A percentile compares a stretch with the other conserved stretches of the same genome.
Conservation (phyloP, 1,140 invertebrate species). For the Condylostylus longicornis region DNA sequence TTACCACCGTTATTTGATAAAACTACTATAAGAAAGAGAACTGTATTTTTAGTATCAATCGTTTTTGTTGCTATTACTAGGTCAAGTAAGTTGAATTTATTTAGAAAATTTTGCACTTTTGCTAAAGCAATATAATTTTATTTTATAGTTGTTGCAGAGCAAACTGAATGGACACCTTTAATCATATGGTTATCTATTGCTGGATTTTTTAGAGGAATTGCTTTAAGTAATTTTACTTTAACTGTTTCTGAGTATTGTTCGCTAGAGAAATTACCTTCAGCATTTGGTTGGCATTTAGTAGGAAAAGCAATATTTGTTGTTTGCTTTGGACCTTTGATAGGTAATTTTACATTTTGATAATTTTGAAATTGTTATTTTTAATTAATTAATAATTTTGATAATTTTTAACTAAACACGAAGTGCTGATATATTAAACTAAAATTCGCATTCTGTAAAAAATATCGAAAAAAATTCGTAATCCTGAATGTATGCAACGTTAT, state of each 20-base stretch:
- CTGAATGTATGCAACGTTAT: neutral
- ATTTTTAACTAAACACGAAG: neutral
- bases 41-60: constrained; percentile 48
- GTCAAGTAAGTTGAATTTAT: constrained; percentile 42
- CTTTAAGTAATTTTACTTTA: constrained; percentile 56
- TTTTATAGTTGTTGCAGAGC: constrained; percentile 47
- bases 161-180: constrained; percentile 45
- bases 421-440: neutral
- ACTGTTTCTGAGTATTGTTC: constrained; percentile 58
- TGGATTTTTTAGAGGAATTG: constrained; percentile 54
- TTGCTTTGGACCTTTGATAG: constrained; percentile 50
- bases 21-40: constrained; percentile 46
- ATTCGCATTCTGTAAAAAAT: neutral
- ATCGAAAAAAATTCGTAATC: neutral
- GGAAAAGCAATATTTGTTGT: constrained; percentile 57
- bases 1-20: constrained; percentile 56
- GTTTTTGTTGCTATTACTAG: constrained; percentile 50
- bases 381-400: neutral
- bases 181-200: constrained; percentile 50
- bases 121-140: constrained; percentile 1
- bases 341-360: constrained; percentile 34
- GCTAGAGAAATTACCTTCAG: constrained; percentile 54
- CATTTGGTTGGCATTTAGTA: constrained; percentile 60
- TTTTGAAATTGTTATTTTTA: neutral
- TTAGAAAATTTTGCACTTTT: neutral